Base-by-base conservation (phyloP, 2,113 vertebrate genomes). In the Alosa alosa region DNA sequence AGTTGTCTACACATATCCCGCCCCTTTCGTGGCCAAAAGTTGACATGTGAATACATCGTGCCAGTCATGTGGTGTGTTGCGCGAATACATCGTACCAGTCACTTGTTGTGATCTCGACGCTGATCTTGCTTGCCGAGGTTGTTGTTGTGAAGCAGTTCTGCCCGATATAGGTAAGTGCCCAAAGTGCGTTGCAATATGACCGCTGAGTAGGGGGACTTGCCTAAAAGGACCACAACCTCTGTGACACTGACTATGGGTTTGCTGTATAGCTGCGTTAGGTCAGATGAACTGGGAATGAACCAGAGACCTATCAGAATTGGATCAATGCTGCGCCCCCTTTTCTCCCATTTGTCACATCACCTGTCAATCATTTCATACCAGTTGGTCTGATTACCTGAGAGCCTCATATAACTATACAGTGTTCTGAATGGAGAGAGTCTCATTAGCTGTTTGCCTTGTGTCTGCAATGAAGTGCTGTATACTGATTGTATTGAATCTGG, bases 401-500 rank as follows among this genome's bases (percentile, higher is more conserved):
- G 25, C 52, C 52, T 55, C 13, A 68, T 25, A 22, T 68, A 68
- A 68, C 64, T 31, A 31, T 72, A 31, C n/a, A 72, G 25, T 25
- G 25, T 1, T n/a, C 17, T 60, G 55, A 60, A 60, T 22, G 55
- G 55, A 17, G 55, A 57, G 55, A 20, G 17, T 25, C 22, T 31
- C 31, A 72, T 4, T 25, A 72, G 10, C 10, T 31, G 64, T 72
- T 22, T 22, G 20, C 39, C 31, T 83, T 55, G 4, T 39, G 83
- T 60, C 25, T 60, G 22, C 31, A 72, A 5, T 72, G 64, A 31
- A 25, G 1, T 72, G 64, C 64, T 31, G n/a, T 52, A 44, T 10
- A 86, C 75, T 9, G 18, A 64, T 25, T 10, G 39, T 84, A 41
- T 39, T 84, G 60, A 64, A 68, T 36, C 83, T 86, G 83, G 81